Base-by-base conservation (phyloP, 2,797 vertebrate genomes). In the Notolepis coatsorum region DNA sequence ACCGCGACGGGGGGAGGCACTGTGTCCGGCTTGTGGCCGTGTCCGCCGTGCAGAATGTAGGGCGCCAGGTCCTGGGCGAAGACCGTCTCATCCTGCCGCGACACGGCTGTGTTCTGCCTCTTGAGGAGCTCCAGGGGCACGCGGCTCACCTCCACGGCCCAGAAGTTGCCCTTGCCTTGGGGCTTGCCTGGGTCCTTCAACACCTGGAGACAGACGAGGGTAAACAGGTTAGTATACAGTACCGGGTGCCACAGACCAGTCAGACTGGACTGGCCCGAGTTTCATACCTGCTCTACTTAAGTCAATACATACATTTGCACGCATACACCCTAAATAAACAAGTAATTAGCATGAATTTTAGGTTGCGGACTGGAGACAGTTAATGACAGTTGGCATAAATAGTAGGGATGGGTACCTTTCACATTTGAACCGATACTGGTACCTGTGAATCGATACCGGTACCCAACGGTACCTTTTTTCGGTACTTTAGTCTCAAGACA, bases 81-180 rank as follows among this genome's bases (percentile, higher is more conserved):
- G 56, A 91, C 73, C 0, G 88, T 91, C 79, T 94, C 92, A 28
- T 94, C 95, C 74, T 94, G 93, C 1, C 94, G 90, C 0, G 94
- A 94, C 52, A 96, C 84, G 0, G 95, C 93, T 0, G 95, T 97
- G 79, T 96, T 97, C 84, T 97, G 96, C 42, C 95, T 91, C 68
- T 94, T 94, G 4, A 97, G 92, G 3, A 96, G 92, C 52, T 96
- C 95, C 2, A 90, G 78, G 0, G 95, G 95, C 54, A 97, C 92
- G 17, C 91, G 88, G 64, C 83, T 93, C 62, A 96, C 79, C 18
- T 97, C 95, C 45, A 97, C 95, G 0, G 89, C 88, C 96, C 96
- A 97, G 85, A 94, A 96, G 72, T 97, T 97, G 2, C 96, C 95
- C 73, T 97, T 97, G n/a, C 95, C 94, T 45, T 94, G 92, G 6